phyloP scores from a whole-genome alignment of 2,888 invertebrate species.

The Ectemnius continuus region DNA sequence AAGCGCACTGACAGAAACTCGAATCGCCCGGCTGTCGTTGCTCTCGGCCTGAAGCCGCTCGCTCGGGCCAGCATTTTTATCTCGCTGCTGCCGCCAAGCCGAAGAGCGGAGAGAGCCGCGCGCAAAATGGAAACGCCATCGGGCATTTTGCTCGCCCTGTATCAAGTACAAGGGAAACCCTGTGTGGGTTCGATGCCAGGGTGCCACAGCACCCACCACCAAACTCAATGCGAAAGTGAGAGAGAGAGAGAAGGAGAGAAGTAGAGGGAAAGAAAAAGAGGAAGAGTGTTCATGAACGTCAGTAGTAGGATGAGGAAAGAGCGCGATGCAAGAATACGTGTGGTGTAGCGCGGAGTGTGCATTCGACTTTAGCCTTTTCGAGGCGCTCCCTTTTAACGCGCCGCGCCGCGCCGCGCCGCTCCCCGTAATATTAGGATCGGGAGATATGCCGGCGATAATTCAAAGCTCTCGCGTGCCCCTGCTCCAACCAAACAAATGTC shows the following conservation, averaged over 20 bases:
- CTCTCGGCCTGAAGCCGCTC: slow-evolving; percentile 11
- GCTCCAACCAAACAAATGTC: neutral
- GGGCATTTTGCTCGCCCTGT: slow-evolving; percentile 52
- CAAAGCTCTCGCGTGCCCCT: neutral
- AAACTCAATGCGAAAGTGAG: slow-evolving; percentile 9
- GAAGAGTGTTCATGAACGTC: neutral
- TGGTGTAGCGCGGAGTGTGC: neutral
- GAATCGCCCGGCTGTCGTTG: slow-evolving; percentile 25
- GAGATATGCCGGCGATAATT: neutral
- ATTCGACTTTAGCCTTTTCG: slow-evolving; percentile 8
- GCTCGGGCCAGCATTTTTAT: slow-evolving; percentile 45
- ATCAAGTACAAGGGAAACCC: slow-evolving; percentile 49
- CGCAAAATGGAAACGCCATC: slow-evolving; percentile 55
- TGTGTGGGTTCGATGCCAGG: slow-evolving; percentile 25
- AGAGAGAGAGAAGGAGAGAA: slow-evolving; percentile 5
- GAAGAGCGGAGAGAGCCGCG: neutral
- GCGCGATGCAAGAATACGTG: neutral
- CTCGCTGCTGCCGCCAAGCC: neutral
- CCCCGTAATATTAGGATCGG: neutral
- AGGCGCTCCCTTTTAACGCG: slow-evolving; percentile 6
- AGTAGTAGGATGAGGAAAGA: neutral
- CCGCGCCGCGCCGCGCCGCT: neutral
- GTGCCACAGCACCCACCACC: too few species aligned
- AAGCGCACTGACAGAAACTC: slow-evolving; percentile 27
- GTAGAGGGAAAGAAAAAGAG: neutral